Base-by-base conservation (phyloP, 1,140 invertebrate species). In the Platyura marginata region DNA sequence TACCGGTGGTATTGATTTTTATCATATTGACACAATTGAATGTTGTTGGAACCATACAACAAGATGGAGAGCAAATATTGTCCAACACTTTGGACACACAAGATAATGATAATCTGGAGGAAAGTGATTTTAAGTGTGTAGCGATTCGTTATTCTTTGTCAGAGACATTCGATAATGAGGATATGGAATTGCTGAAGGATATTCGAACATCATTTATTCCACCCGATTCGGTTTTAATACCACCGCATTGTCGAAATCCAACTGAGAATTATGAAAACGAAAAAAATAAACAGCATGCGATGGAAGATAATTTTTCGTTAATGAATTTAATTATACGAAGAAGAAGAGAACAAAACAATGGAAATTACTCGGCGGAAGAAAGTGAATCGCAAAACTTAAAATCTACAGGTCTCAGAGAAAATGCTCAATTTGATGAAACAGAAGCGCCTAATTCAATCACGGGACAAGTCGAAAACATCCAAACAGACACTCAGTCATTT, bases 131-230 rank as follows among this genome's bases (percentile, higher is more conserved):
- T 23, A 47, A 57, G 1, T 61, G 58, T 39, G 46, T 57, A n/a
- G 47, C 56, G 2, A 52, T 53, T 44, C 48, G 51, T 1, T 55
- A 53, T 43, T 45, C 32, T 2, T 46, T 53, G 3, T 55, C 50
- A 0, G 58, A 61, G 41, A 48, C 46, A 0, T 15, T 52, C 19
- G 58, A 61, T 41, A 41, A 57, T 16, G 56, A 61, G 41, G 58
- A 61, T 36, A 49, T 51, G 21, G 48, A 60, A 47, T 41, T 61
- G 11, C 54, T 61, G 50, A 60, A 57, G 41, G 58, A 61, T 47
- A 53, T 58, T 13, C 53, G 58, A 9, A 61, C 58, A 4, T 61
- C 58, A 15, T 61, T 61, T 37, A 47, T 61, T 39, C 58, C 58
- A 0, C 44, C 48, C 35, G 55, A 55, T 15, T 46, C 45, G 1